These are phyloP conservation scores for Actinostola sp. DNA, from an alignment of 92 coral and sea anemone species.

Conservation along the genomic window DNA sequence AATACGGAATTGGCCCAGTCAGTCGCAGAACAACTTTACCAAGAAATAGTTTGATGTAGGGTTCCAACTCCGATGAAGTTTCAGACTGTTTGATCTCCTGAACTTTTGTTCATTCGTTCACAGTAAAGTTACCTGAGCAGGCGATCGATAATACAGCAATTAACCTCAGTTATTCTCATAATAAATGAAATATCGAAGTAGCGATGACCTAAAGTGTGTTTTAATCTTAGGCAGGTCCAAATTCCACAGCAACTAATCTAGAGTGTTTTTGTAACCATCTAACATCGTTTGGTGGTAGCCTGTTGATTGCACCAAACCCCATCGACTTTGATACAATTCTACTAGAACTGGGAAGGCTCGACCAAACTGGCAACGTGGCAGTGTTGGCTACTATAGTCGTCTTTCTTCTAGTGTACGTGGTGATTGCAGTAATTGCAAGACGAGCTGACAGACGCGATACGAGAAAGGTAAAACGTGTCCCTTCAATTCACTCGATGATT, in stretches of 20 bases:
- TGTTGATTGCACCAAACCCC: slow-evolving; percentile 75
- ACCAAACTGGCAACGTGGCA: slow-evolving; percentile 72
- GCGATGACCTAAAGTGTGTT: background rate
- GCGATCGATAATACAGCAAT: no score
- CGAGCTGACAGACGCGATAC: slow-evolving; percentile 66
- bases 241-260: slow-evolving; percentile 39
- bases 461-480: slow-evolving; percentile 70
- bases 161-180: no score
- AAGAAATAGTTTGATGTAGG: no score
- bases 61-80: no score
- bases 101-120: no score
- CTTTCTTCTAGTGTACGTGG: slow-evolving; percentile 54
- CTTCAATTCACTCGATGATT: no score
- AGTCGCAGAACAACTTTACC: no score
- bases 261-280: slow-evolving; percentile 85
- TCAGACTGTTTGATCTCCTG: no score
- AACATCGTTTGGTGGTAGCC: slow-evolving; percentile 86
- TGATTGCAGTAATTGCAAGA: slow-evolving; percentile 70
- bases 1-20: no score
- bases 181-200: no score
- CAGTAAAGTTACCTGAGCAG: no score
- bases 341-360: slow-evolving; percentile 57
- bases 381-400: slow-evolving; percentile 61
- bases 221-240: slow-evolving; percentile 62
- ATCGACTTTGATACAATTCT: slow-evolving; percentile 76